Evolutionary conservation across 2,888 invertebrate genomes (phyloP), one percentile per base, ranked within the genome.

Genomic region (Ennomos quercinarius): DNA sequence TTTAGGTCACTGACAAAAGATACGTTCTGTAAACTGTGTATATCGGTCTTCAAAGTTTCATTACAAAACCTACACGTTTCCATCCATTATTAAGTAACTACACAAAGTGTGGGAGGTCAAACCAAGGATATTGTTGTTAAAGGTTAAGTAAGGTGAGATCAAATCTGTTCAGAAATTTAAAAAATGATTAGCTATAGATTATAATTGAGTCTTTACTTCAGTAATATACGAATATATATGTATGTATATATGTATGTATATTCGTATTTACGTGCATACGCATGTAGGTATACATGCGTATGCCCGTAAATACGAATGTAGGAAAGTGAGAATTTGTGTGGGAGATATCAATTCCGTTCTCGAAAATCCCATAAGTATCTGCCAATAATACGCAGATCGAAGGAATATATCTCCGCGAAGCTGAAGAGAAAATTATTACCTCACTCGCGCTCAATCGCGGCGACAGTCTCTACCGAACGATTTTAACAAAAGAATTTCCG

Each of bases 401-500:
- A 74, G 70, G 74, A 81, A 79, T 74, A 78, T 74, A 82, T 81
- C 81, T 82, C 84, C 73, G 78, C 75, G 74, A 73, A 79, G 77
- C 72, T 69, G 80, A 81, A 79, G 76, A 80, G 85, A 87, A 88
- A 89, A 89, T 91, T 83, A 90, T 89, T 87, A 81, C 83, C 81
- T 80, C 83, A 78, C 84, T 86, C 76, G 72, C 78, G 81, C 76
- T 81, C 81, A 80, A 86, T 87, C 79, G 84, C 68, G 68, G 83
- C 76, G 85, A 86, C 85, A 83, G 78, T 85, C 80, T 80, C 75
- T 75, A 68, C 71, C 66, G 77, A 80, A 78, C 80, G 80, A 80
- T 88, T 89, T 84, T 80, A 80, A 84, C 84, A 84, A 86, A 86
- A 84, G 85, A 89, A 89, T 89, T 89, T 82, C 77, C 83, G 72